These are phyloP conservation scores for Drosophila orosa DNA, from an alignment of 1,140 invertebrate genomes.

Conservation along the genomic window DNA sequence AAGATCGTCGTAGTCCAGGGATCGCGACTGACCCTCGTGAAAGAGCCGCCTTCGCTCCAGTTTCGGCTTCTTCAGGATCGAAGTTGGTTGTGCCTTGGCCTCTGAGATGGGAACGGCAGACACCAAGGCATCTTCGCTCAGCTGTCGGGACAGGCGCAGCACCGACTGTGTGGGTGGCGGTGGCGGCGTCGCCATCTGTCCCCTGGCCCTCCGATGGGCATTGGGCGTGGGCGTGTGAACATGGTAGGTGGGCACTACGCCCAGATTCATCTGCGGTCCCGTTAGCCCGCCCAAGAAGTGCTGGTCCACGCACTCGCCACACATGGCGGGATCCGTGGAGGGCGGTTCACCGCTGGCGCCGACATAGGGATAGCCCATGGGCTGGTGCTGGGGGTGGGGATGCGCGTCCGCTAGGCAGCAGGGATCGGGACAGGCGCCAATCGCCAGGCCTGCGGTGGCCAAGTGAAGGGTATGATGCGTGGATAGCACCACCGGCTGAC, in stretches of 20 bases:
- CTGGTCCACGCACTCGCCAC: slow-evolving; percentile 81
- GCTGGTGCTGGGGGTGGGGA: slow-evolving; percentile 81
- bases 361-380: slow-evolving; percentile 70
- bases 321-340: slow-evolving; percentile 77
- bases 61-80: slow-evolving; percentile 80
- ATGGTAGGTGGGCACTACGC: slow-evolving; percentile 77
- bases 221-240: slow-evolving; percentile 81
- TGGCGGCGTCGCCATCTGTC: slow-evolving; percentile 64
- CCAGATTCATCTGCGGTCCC: slow-evolving; percentile 73
- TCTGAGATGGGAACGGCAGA: slow-evolving; percentile 78
- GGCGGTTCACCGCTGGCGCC: slow-evolving; percentile 58
- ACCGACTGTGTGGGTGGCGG: slow-evolving; percentile 77
- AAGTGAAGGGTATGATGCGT: slow-evolving; percentile 70
- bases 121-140: slow-evolving; percentile 78
- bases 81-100: slow-evolving; percentile 69
- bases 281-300: slow-evolving; percentile 75
- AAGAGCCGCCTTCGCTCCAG: slow-evolving; percentile 75
- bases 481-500: slow-evolving; percentile 77
- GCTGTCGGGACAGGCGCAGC: slow-evolving; percentile 71
- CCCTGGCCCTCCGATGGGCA: slow-evolving; percentile 70
- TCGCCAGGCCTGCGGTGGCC: slow-evolving; percentile 68
- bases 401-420: slow-evolving; percentile 78
- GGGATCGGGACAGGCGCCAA: slow-evolving; percentile 74
- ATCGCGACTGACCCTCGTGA: slow-evolving; percentile 78
- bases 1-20: slow-evolving; percentile 81